Evolutionary conservation across 2,888 invertebrate genomes (phyloP).

Genomic region (Lypha dubia): DNA sequence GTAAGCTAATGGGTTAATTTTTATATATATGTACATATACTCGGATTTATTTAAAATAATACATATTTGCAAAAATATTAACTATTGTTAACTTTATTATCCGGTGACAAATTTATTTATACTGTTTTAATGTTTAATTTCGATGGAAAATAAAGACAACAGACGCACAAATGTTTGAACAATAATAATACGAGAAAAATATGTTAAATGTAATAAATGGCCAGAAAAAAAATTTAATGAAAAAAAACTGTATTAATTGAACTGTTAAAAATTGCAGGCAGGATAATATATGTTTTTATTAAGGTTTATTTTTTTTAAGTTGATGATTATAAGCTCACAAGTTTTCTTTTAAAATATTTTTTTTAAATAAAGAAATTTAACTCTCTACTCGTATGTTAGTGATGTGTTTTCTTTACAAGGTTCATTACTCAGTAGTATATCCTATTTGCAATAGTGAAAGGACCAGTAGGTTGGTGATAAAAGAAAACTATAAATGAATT

Average conservation of each 20-base stretch:
- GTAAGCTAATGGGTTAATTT: conserved; percentile 39
- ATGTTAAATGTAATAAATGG: conserved; percentile 45
- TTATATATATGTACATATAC: conserved; percentile 4
- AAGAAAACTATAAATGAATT: too few relatives aligned
- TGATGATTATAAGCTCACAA: neutral
- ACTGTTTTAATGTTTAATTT: conserved; percentile 46
- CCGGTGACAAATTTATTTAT: conserved; percentile 60
- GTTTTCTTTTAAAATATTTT: too few relatives aligned
- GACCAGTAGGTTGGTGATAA: too few relatives aligned
- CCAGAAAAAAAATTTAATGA: neutral
- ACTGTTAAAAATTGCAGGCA: neutral
- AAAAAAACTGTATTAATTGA: conserved; percentile 30
- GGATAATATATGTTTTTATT: neutral
- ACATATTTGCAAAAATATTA: conserved; percentile 55
- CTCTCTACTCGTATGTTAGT: too few relatives aligned
- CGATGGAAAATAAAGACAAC: neutral
- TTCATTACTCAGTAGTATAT: too few relatives aligned
- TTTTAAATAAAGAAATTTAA: too few relatives aligned
- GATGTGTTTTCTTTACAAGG: too few relatives aligned
- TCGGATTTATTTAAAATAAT: conserved; percentile 36
- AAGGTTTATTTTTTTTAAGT: neutral
- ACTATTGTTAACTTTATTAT: conserved; percentile 66
- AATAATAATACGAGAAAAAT: neutral
- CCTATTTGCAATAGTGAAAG: too few relatives aligned
- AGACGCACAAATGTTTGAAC: neutral